Conservation (phyloP, 2,113 vertebrate genomes). For the Triplophysa dalaica region DNA sequence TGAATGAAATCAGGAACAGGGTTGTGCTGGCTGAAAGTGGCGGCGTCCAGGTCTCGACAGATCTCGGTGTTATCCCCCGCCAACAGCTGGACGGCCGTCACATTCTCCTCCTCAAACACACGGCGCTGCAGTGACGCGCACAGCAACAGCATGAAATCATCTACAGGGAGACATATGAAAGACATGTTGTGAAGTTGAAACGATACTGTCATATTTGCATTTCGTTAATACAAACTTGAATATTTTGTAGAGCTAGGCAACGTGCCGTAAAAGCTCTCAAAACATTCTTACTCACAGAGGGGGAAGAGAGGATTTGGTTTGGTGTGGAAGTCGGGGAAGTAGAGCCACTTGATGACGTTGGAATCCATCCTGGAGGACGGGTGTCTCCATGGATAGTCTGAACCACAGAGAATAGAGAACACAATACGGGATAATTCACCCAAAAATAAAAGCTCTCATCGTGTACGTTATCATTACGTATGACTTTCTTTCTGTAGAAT, state of each 20-base stretch:
- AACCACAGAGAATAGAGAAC: slow-evolving; percentile 27
- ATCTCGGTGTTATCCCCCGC: slow-evolving; percentile 99
- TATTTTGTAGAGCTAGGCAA: not conserved
- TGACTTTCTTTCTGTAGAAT: no score
- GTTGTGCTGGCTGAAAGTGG: slow-evolving; percentile 94
- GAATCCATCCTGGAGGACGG: slow-evolving; percentile 82
- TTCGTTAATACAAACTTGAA: not conserved
- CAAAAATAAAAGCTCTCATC: not conserved
- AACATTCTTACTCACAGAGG: slow-evolving; percentile 81
- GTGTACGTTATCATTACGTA: not conserved
- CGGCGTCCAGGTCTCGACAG: slow-evolving; percentile 93
- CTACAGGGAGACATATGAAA: slow-evolving; percentile 63
- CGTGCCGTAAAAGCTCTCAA: not conserved
- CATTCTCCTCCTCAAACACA: slow-evolving; percentile 95
- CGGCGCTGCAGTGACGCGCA: slow-evolving; percentile 94
- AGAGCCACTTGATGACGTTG: slow-evolving; percentile 97
- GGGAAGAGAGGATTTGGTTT: slow-evolving; percentile 88
- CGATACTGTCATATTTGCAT: not conserved
- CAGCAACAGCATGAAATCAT: slow-evolving; percentile 95
- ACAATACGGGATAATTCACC: not conserved
- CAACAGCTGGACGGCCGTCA: slow-evolving; percentile 86
- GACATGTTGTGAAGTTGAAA: not conserved
- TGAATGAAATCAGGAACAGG: slow-evolving; percentile 97
- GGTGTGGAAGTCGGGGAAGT: slow-evolving; percentile 90
- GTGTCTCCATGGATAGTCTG: slow-evolving; percentile 96